A percentile compares a stretch with the other conserved stretches of the same genome.
Evolutionary conservation across 2,797 vertebrate species (phyloP).

Genomic region (Eulemur coronatus): DNA sequence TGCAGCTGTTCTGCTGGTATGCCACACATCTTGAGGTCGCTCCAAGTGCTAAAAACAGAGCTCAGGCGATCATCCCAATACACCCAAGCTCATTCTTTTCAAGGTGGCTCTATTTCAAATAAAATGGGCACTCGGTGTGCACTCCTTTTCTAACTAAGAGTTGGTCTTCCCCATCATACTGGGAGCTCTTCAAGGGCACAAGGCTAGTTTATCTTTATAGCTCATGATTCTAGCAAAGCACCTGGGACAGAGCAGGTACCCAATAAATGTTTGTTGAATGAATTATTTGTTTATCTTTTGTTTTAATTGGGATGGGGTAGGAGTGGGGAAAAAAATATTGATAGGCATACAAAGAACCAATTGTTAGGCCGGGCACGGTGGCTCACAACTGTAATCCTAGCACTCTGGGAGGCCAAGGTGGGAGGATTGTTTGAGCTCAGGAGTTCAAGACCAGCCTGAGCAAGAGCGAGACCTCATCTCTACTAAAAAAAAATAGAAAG

Average conservation of each 20-base stretch:
- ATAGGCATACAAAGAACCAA: background rate
- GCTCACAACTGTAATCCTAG: no score
- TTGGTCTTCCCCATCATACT: background rate
- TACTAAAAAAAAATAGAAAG: no score
- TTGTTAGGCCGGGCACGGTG: background rate
- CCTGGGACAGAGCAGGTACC: background rate
- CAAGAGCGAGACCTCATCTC: no score
- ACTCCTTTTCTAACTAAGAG: constrained; percentile 22
- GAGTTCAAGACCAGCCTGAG: no score
- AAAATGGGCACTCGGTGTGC: background rate
- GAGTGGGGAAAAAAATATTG: background rate
- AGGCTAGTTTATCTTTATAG: background rate
- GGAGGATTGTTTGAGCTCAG: no score
- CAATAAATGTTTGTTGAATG: background rate
- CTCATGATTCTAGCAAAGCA: background rate
- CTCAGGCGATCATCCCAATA: background rate
- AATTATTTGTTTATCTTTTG: constrained; percentile 2
- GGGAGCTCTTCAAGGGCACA: background rate
- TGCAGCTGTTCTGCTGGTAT: constrained; percentile 76
- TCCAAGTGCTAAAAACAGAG: constrained; percentile 74
- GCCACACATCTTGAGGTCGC: constrained; percentile 63
- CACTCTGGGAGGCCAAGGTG: no score
- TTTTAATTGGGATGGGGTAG: background rate
- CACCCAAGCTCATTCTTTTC: constrained; percentile 45
- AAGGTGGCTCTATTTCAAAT: constrained; percentile 52